Evolutionary conservation across 2,113 vertebrate genomes (phyloP).

Genomic region (Hymenochirus boettgeri): DNA sequence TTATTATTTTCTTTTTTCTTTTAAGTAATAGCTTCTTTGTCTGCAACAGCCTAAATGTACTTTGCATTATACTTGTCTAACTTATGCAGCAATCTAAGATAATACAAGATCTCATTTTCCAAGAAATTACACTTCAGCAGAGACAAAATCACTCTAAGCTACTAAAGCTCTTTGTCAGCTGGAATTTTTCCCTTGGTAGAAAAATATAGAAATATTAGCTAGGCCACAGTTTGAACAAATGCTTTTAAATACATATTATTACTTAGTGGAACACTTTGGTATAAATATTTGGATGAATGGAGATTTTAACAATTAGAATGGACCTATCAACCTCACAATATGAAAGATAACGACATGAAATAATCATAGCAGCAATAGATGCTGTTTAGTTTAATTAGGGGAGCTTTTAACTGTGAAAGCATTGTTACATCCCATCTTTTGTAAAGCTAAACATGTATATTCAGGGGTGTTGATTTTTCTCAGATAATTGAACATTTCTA

Average conservation of each 20-base stretch:
- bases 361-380: too few relatives aligned
- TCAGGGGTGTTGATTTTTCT: too few relatives aligned
- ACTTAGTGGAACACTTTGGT: neutral
- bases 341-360: too few relatives aligned
- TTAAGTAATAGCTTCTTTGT: conserved; percentile 4
- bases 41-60: conserved; percentile 7
- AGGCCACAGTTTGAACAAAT: conserved; percentile 10
- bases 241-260: neutral
- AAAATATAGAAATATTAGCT: neutral
- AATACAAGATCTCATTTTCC: conserved; percentile 16
- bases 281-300: too few relatives aligned
- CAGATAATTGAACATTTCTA: too few relatives aligned
- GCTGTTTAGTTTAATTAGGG: too few relatives aligned
- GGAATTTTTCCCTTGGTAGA: conserved; percentile 16
- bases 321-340: too few relatives aligned
- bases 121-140: neutral
- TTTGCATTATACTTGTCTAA: conserved; percentile 3
- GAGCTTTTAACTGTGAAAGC: too few relatives aligned
- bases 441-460: too few relatives aligned
- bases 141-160: conserved; percentile 29
- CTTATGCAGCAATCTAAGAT: conserved; percentile 24
- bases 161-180: conserved; percentile 5
- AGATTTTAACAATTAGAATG: too few relatives aligned
- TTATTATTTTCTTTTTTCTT: neutral
- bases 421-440: too few relatives aligned